Percentiles rank a stretch among this genome's conserved stretches.
phyloP scores from a whole-genome alignment of 2,113 vertebrate species.

The Climacteris rufus region DNA sequence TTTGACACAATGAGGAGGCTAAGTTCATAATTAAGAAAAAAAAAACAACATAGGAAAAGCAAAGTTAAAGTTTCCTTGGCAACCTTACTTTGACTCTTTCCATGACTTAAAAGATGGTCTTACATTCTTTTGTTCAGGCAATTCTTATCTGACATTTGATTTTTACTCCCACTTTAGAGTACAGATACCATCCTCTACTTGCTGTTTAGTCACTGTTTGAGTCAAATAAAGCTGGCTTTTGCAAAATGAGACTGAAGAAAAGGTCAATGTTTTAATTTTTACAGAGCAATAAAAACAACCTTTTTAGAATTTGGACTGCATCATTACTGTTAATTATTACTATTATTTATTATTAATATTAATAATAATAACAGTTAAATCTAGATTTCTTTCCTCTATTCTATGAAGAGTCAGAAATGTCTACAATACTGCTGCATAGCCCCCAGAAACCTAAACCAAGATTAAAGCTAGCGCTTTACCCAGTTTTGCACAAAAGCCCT shows the following conservation, averaged over 20 bases:
- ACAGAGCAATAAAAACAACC: not conserved
- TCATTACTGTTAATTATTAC: not conserved
- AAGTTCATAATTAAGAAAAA: not conserved
- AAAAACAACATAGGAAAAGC: not conserved
- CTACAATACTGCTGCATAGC: not conserved
- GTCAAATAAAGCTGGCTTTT: not conserved
- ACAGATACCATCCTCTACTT: not conserved
- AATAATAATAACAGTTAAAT: not conserved
- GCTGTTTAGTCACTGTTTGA: not conserved
- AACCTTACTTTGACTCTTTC: constrained; percentile 28
- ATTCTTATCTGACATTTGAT: constrained; percentile 15
- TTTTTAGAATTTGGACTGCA: not conserved
- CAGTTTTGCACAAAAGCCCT: not conserved
- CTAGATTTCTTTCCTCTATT: not conserved
- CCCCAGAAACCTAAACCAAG: not conserved
- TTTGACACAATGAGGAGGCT: constrained; percentile 17
- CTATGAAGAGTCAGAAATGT: not conserved
- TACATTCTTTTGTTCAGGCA: not conserved
- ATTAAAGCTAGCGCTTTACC: not conserved
- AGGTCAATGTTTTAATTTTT: not conserved
- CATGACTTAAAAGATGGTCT: not conserved
- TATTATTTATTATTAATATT: not conserved
- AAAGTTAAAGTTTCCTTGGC: constrained; percentile 28
- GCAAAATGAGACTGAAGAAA: not conserved
- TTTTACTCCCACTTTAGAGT: not conserved